Percentiles rank a stretch among this genome's conserved stretches.
Conservation (phyloP, 2,113 vertebrate genomes). For the Monopterus albus region DNA sequence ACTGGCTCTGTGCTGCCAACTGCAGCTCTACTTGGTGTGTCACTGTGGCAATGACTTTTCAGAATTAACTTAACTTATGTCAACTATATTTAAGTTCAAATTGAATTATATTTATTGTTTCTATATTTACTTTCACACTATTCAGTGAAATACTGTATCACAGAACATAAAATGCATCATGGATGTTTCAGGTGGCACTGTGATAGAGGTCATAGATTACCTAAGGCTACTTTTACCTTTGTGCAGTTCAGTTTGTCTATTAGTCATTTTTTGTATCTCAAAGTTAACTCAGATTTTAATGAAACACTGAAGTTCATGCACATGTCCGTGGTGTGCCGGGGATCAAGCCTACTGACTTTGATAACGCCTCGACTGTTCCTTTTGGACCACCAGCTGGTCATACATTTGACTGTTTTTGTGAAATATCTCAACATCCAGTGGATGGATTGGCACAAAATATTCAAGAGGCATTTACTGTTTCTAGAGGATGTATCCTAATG, state of each 20-base stretch:
- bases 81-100: not conserved
- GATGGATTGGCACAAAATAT: not conserved
- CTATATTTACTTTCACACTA: not conserved
- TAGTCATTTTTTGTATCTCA: not conserved
- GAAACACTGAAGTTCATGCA: no score
- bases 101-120: no score
- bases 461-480: no score
- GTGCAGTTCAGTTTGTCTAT: slow-evolving; percentile 11
- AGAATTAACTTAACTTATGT: not conserved
- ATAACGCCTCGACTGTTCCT: no score
- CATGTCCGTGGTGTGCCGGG: no score
- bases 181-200: not conserved
- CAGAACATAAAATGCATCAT: not conserved
- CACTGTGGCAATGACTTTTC: not conserved
- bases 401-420: no score
- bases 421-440: not conserved
- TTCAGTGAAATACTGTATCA: not conserved
- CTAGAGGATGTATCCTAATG: no score
- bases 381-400: no score
- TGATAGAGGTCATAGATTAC: not conserved
- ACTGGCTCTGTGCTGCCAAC: not conserved
- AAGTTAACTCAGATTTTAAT: slow-evolving; percentile 1
- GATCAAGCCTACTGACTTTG: no score
- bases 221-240: not conserved
- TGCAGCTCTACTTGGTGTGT: not conserved